Evolutionary conservation across 37 sponge, comb jelly and placozoan genomes (phyloP).

Genomic region (Corticium candelabrum): DNA sequence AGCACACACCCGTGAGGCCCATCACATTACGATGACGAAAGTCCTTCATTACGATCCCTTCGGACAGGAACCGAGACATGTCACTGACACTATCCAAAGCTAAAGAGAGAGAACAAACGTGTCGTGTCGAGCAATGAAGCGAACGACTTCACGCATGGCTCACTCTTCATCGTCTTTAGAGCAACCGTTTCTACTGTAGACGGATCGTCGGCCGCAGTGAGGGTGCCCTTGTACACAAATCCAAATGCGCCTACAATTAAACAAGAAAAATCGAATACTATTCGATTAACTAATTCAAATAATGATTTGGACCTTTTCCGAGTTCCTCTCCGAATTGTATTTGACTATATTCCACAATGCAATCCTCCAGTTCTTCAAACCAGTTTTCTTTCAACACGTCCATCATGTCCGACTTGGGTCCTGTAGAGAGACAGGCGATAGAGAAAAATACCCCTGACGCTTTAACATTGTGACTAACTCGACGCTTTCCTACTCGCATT

Average conservation of each 20-base stretch:
- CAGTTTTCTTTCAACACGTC: not conserved
- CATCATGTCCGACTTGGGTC: not conserved
- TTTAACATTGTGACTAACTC: no score
- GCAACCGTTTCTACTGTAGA: not conserved
- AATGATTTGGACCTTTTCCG: not conserved
- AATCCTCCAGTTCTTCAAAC: not conserved
- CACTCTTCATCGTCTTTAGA: constrained; percentile 2
- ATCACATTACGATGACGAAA: constrained; percentile 24
- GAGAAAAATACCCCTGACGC: no score
- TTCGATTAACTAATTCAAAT: not conserved
- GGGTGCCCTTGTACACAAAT: not conserved
- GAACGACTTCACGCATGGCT: constrained; percentile 44
- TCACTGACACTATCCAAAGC: not conserved
- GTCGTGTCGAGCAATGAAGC: no score
- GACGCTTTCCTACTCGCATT: no score
- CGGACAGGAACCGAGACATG: constrained; percentile 12
- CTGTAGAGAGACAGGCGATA: no score
- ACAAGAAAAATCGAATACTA: not conserved
- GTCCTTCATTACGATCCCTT: constrained; percentile 30
- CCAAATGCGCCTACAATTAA: not conserved
- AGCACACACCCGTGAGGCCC: constrained; percentile 28
- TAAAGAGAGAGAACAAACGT: not conserved
- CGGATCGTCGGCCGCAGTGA: not conserved
- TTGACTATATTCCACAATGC: not conserved
- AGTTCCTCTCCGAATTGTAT: not conserved